Percentiles rank a stretch among this genome's conserved stretches.
phyloP scores from a whole-genome alignment of 2,888 invertebrate species.

The Drosophila villosipedis region DNA sequence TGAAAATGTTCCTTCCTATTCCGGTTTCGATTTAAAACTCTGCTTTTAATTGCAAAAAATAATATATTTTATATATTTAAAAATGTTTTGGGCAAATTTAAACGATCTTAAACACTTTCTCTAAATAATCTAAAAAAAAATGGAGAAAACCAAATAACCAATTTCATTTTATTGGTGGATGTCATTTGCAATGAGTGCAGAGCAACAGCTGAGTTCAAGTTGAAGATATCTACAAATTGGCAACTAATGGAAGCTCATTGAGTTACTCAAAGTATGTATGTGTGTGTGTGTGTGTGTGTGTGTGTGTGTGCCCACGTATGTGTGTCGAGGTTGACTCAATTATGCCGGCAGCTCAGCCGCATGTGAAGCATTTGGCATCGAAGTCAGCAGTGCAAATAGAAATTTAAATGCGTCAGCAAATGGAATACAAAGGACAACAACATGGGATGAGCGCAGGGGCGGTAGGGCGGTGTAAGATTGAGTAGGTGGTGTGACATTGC shows the following conservation, averaged over 20 bases:
- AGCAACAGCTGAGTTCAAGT: slow-evolving; percentile 15
- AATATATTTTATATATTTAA: not conserved
- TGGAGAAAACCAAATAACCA: not conserved
- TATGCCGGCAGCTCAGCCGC: slow-evolving; percentile 41
- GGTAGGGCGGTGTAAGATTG: not conserved
- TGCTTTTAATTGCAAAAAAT: not conserved
- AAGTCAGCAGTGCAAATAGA: slow-evolving; percentile 60
- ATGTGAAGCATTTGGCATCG: slow-evolving; percentile 58
- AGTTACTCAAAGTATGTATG: slow-evolving; percentile 4
- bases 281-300: slow-evolving; percentile 15
- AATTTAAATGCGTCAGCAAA: slow-evolving; percentile 78
- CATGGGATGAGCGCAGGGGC: not conserved
- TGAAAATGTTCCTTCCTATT: not conserved
- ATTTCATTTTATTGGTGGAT: slow-evolving; percentile 7
- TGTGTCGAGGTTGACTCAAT: slow-evolving; percentile 50
- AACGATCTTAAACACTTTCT: not conserved
- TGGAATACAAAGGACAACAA: slow-evolving; percentile 51
- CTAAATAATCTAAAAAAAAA: not conserved
- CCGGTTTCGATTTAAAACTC: not conserved
- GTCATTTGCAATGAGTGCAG: slow-evolving; percentile 18
- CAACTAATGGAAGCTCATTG: slow-evolving; percentile 21
- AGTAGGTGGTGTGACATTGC: slow-evolving; percentile 7
- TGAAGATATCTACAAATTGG: slow-evolving; percentile 39
- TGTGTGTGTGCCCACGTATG: slow-evolving; percentile 15
- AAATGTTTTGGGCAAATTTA: not conserved